Evolutionary conservation across 2,888 invertebrate genomes (phyloP).

Genomic region (Priocnemis perturbator): DNA sequence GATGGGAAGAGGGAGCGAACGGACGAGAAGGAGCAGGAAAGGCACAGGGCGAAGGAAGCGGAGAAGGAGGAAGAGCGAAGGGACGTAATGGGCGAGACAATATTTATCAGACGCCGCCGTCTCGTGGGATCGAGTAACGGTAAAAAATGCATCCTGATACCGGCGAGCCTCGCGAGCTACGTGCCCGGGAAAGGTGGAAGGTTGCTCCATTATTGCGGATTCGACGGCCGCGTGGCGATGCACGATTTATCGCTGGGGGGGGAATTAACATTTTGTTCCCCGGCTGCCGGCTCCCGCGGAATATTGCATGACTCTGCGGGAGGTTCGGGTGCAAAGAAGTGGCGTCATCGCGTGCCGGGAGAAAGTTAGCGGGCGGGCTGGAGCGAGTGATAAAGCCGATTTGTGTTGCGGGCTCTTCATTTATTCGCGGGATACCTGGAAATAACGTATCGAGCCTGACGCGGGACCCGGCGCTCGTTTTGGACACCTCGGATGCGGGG

Average conservation of each 20-base stretch:
- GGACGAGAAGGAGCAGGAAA: constrained; percentile 17
- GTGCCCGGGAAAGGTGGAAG: constrained; percentile 7
- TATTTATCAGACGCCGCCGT: constrained; percentile 44
- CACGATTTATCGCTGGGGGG: constrained; percentile 12
- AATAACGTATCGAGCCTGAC: no score
- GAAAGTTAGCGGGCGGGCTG: no score
- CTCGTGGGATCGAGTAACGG: constrained; percentile 28
- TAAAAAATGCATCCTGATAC: constrained; percentile 41
- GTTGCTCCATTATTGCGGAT: constrained; percentile 27
- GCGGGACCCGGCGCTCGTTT: no score
- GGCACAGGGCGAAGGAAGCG: constrained; percentile 3
- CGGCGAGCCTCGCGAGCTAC: constrained; percentile 19
- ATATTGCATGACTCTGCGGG: no score
- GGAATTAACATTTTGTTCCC: no score
- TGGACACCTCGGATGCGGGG: no score
- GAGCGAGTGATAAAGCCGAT: no score
- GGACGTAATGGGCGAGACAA: constrained; percentile 38
- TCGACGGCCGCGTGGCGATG: not conserved
- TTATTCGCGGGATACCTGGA: no score
- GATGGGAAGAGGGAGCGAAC: not conserved
- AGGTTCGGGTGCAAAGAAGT: no score
- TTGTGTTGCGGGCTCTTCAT: no score
- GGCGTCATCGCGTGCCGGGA: no score
- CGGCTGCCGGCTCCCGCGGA: no score
- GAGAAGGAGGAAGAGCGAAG: constrained; percentile 22